A percentile compares a stretch with the other conserved stretches of the same genome.
phyloP scores from a whole-genome alignment of 2,113 vertebrate species.

The Apeltes quadracus region DNA sequence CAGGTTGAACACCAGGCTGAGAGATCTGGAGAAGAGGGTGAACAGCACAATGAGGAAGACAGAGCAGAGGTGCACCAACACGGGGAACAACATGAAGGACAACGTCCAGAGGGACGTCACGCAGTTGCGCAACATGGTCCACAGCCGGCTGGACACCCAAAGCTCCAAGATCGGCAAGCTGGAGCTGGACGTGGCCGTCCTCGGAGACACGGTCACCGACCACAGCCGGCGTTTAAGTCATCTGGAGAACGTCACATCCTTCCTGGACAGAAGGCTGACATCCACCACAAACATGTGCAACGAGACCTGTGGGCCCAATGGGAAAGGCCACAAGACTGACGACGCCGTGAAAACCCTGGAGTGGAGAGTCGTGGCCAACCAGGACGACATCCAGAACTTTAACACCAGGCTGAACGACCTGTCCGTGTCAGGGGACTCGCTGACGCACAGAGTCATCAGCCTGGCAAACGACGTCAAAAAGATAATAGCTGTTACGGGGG shows the following conservation, averaged over 20 bases:
- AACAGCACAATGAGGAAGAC: conserved; percentile 84
- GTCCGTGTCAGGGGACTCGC: conserved; percentile 79
- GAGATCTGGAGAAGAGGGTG: conserved; percentile 84
- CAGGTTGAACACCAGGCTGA: conserved; percentile 78
- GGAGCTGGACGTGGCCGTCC: conserved; percentile 75
- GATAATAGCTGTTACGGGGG: conserved; percentile 69
- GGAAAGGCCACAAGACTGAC: conserved; percentile 55
- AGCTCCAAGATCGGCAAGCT: conserved; percentile 76
- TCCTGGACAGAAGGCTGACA: conserved; percentile 77
- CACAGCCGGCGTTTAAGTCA: conserved; percentile 70
- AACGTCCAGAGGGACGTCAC: conserved; percentile 77
- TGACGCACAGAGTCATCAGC: conserved; percentile 72
- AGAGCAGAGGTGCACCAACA: conserved; percentile 79
- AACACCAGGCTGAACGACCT: conserved; percentile 80
- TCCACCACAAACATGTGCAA: conserved; percentile 77
- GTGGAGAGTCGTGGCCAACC: conserved; percentile 80
- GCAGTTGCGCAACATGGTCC: conserved; percentile 72
- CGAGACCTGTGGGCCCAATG: conserved; percentile 74
- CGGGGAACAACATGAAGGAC: conserved; percentile 77
- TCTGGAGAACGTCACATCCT: conserved; percentile 72
- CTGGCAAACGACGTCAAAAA: conserved; percentile 73
- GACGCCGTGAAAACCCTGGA: conserved; percentile 81
- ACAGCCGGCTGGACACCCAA: conserved; percentile 75
- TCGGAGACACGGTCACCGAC: conserved; percentile 73
- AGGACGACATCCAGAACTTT: conserved; percentile 80